Evolutionary conservation across 2,797 vertebrate genomes (phyloP).

Genomic region (Heliangelus exortis): DNA sequence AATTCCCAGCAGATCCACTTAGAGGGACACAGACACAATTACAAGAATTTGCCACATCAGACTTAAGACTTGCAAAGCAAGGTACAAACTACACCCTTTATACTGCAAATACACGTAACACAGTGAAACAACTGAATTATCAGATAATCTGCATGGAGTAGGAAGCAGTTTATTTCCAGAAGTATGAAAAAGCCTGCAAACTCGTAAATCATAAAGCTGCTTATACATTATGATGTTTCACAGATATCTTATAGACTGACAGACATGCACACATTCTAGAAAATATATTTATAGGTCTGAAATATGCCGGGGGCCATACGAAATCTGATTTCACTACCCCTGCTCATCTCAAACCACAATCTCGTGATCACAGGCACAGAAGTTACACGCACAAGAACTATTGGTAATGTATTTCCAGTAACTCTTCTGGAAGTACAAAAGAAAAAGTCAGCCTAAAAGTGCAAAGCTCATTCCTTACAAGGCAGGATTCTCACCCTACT

Average conservation of each 20-base stretch:
- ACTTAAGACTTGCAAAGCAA: neutral
- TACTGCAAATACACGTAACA: neutral
- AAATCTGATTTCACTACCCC: neutral
- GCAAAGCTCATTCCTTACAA: slow-evolving; percentile 23
- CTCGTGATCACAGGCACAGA: neutral
- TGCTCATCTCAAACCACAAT: neutral
- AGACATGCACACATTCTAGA: neutral
- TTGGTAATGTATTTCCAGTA: neutral
- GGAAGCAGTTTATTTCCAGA: neutral
- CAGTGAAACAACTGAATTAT: neutral
- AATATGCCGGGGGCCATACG: neutral
- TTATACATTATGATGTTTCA: neutral
- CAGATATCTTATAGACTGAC: neutral
- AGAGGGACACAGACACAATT: neutral
- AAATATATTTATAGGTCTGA: slow-evolving; percentile 17
- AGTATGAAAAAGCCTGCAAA: neutral
- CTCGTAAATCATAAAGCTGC: neutral
- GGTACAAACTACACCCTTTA: neutral
- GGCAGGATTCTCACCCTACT: slow-evolving; percentile 24
- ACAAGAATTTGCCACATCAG: neutral
- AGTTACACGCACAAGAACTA: neutral
- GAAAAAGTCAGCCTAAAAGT: slow-evolving; percentile 5
- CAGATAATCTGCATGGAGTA: neutral
- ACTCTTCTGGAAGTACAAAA: slow-evolving; percentile 9
- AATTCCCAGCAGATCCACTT: neutral